A percentile compares a stretch with the other conserved stretches of the same genome.
Evolutionary conservation across 2,888 invertebrate genomes (phyloP).

Genomic region (Tetragonula carbonaria): DNA sequence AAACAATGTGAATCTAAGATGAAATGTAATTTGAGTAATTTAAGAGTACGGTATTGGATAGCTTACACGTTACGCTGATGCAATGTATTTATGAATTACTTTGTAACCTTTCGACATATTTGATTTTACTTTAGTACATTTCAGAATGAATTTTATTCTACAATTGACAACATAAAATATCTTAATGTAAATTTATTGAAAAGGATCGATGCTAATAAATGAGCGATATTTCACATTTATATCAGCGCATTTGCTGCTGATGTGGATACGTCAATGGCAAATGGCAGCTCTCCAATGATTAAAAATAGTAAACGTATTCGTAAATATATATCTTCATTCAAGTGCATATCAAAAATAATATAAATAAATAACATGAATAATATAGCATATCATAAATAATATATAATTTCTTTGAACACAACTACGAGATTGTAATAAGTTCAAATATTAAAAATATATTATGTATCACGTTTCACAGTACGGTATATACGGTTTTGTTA

Average conservation of each 20-base stretch:
- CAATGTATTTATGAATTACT: not conserved
- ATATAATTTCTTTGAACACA: not conserved
- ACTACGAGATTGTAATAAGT: not conserved
- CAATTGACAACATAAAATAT: not conserved
- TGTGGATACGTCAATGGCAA: not conserved
- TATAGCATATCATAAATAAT: not conserved
- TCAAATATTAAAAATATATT: not conserved
- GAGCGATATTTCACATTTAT: not conserved
- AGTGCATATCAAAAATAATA: not conserved
- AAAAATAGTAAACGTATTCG: not conserved
- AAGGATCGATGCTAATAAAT: not conserved
- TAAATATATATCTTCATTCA: not conserved
- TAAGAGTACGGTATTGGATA: not conserved
- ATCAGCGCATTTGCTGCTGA: not conserved
- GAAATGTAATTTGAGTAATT: not conserved
- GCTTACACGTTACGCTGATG: not conserved
- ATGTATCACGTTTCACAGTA: not conserved
- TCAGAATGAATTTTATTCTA: not conserved
- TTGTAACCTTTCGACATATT: not conserved
- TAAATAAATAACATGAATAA: not conserved
- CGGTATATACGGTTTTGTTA: too few relatives aligned
- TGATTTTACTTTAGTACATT: not conserved
- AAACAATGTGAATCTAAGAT: not conserved
- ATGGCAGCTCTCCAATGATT: not conserved
- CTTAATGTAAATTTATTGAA: conserved; percentile 2